Base-by-base conservation (phyloP, 2,113 vertebrate genomes). In the Actenoides hombroni region DNA sequence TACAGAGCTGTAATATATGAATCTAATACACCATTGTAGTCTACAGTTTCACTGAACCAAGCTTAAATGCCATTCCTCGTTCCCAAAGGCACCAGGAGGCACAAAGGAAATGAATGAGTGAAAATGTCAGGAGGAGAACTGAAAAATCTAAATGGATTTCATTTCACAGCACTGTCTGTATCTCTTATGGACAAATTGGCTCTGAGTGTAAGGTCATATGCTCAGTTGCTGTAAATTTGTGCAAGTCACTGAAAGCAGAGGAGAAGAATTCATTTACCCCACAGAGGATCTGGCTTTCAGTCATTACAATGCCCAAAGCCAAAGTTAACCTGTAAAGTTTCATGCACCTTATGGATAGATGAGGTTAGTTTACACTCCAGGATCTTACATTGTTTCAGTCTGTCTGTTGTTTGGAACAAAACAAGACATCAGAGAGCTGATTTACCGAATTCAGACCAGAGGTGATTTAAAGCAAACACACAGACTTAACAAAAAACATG, bases 251-350 rank as follows among this genome's bases (percentile, higher is more conserved):
- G 73, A 79, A 95, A 56, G 65, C 51, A 92, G 53, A 86, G 11
- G 20, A 73, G 28, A 51, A 87, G 33, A 93, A 90, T 54, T 93
- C 80, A 95, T 93, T 92, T 81, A 81, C 75, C 83, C 42, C 68
- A 54, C 0, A 1, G 49, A 95, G 49, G 21, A 77, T 88, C 64
- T 78, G 76, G 6, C 17, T 80, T 88, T 77, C 23, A 61, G 61
- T 83, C 53, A 75, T 48, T 51, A 61, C 35, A 77, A 29, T 39
- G 78, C 82, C 80, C 9, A 49, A 90, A 91, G 71, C 59, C 39
- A 65, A 90, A 90, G 29, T 59, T 83, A 93, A 80, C 10, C 24
- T 83, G 35, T 86, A 59, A 93, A 74, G 64, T 67, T 86, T 77
- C 48, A 28, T 57, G 40, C 17, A 68, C n/a, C 49, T 61, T 87